Evolutionary conservation across 2,888 invertebrate genomes (phyloP).

Genomic region (Polyploca ridens): DNA sequence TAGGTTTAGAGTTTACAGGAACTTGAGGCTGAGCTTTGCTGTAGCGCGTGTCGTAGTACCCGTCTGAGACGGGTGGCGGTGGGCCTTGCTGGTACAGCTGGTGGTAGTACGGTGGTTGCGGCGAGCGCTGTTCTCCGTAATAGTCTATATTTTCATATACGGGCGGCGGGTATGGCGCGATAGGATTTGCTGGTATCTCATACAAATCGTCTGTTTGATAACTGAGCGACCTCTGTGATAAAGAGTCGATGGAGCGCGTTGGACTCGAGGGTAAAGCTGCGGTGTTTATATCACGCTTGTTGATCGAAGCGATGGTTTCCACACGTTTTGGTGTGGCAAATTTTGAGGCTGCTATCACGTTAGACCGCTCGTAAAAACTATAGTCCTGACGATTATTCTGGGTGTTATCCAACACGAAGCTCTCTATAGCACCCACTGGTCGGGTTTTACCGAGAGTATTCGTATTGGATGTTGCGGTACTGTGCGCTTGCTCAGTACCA

Average conservation of each 20-base stretch:
- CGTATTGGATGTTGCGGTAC: slow-evolving; percentile 66
- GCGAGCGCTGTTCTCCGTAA: slow-evolving; percentile 85
- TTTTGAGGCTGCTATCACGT: slow-evolving; percentile 90
- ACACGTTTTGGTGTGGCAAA: slow-evolving; percentile 91
- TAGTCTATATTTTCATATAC: slow-evolving; percentile 94
- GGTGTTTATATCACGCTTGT: slow-evolving; percentile 73
- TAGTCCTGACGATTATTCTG: slow-evolving; percentile 76
- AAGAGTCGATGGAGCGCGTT: slow-evolving; percentile 84
- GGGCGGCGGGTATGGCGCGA: slow-evolving; percentile 68
- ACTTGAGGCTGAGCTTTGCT: slow-evolving; percentile 94
- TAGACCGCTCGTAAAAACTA: slow-evolving; percentile 87
- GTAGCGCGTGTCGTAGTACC: slow-evolving; percentile 83
- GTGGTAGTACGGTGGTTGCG: slow-evolving; percentile 87
- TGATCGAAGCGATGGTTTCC: slow-evolving; percentile 84
- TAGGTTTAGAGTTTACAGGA: slow-evolving; percentile 83
- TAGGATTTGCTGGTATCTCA: slow-evolving; percentile 75
- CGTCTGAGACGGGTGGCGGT: slow-evolving; percentile 72
- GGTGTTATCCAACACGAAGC: slow-evolving; percentile 85
- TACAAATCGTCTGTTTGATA: slow-evolving; percentile 78
- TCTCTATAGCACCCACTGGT: slow-evolving; percentile 87
- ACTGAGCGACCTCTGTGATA: slow-evolving; percentile 85
- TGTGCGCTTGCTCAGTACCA: slow-evolving; percentile 81
- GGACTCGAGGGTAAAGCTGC: slow-evolving; percentile 80
- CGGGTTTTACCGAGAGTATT: slow-evolving; percentile 77
- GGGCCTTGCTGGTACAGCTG: slow-evolving; percentile 77